Percentiles rank a stretch among this genome's conserved stretches.
Evolutionary conservation across 2,113 vertebrate species (phyloP).

Genomic region (Chascanopsetta lugubris): DNA sequence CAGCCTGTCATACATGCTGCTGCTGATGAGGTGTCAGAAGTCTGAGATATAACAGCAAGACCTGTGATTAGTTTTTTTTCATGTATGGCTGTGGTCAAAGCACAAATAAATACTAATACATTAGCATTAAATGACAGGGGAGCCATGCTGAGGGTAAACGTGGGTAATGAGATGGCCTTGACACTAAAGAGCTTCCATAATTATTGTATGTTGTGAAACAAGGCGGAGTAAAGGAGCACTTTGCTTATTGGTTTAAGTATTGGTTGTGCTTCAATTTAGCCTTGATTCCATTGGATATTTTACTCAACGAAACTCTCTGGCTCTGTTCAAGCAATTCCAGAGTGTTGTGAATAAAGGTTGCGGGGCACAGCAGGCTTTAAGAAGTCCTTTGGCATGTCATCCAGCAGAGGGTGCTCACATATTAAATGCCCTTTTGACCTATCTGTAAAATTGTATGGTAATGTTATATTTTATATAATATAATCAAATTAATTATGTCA

Average conservation of each 20-base stretch:
- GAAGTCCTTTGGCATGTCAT: neutral
- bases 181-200: neutral
- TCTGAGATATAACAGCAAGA: conserved; percentile 3
- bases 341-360: too few relatives aligned
- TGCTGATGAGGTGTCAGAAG: conserved; percentile 1
- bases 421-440: neutral
- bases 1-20: conserved; percentile 1
- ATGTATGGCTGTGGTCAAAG: neutral
- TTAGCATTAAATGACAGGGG: conserved; percentile 23
- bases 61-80: neutral
- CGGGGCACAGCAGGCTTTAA: neutral
- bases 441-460: neutral
- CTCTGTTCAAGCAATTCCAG: too few relatives aligned
- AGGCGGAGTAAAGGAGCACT: conserved; percentile 7
- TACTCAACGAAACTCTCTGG: too few relatives aligned
- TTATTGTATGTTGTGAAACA: neutral
- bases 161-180: conserved; percentile 28
- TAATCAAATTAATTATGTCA: too few relatives aligned
- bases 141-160: conserved; percentile 8
- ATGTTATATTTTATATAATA: too few relatives aligned
- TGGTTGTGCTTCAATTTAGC: neutral
- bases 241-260: conserved; percentile 4
- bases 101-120: conserved; percentile 18
- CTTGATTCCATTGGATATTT: too few relatives aligned
- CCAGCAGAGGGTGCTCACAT: neutral